These are phyloP conservation scores for Zosterops pallidus DNA, from an alignment of 2,113 vertebrate species.

Conservation along the genomic window DNA sequence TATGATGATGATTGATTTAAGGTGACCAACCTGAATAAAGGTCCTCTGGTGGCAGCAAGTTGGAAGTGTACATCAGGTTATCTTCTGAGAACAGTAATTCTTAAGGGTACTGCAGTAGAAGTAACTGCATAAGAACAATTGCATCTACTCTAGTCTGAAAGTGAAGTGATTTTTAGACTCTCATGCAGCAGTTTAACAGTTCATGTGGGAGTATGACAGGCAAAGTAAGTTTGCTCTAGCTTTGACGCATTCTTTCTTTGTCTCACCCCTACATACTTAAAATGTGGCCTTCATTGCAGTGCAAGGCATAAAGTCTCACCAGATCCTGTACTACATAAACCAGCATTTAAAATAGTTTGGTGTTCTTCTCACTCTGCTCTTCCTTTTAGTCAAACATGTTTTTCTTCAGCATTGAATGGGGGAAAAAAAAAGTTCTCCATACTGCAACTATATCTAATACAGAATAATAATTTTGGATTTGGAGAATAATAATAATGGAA, in stretches of 20 bases:
- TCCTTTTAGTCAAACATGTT: background rate
- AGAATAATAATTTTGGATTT: background rate
- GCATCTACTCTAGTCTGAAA: background rate
- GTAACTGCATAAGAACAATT: background rate
- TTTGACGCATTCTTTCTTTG: background rate
- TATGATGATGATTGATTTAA: background rate
- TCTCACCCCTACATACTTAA: background rate
- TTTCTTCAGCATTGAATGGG: background rate
- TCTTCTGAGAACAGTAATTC: background rate
- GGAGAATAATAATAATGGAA: too few species aligned
- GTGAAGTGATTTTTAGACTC: slow-evolving; percentile 6
- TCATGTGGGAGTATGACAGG: background rate
- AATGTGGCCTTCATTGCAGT: background rate
- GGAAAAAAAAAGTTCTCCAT: background rate
- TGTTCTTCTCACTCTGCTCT: background rate
- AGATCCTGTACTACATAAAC: background rate
- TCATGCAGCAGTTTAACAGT: background rate
- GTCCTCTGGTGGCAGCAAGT: slow-evolving; percentile 31
- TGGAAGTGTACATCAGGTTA: background rate
- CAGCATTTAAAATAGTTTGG: background rate
- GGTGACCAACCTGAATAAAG: background rate
- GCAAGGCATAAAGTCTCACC: background rate
- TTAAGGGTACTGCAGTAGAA: background rate
- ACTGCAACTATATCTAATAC: background rate
- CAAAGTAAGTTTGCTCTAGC: background rate